Conservation (phyloP, 2,797 vertebrate species). For the Otolemur crassicaudatus region DNA sequence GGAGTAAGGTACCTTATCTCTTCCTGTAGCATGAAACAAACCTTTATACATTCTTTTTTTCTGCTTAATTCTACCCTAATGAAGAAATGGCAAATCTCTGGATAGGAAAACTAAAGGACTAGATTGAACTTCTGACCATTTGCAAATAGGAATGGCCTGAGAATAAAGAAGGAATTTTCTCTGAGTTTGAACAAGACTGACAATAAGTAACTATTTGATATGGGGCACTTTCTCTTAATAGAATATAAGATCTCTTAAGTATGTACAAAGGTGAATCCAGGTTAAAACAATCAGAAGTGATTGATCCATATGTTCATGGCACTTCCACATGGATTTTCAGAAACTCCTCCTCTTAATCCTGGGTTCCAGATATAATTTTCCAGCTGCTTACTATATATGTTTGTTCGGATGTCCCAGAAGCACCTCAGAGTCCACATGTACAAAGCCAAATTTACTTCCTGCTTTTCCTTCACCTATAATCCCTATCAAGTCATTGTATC, state of each 20-base stretch:
- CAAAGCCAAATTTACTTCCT: slow-evolving; percentile 1
- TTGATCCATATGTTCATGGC: not conserved
- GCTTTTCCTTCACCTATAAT: not conserved
- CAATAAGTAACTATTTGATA: slow-evolving; percentile 45
- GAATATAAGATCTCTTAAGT: slow-evolving; percentile 9
- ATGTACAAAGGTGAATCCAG: slow-evolving; percentile 63
- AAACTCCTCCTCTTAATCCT: not conserved
- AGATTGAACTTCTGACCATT: slow-evolving; percentile 50
- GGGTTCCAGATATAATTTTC: slow-evolving; percentile 40
- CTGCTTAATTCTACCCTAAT: slow-evolving; percentile 4
- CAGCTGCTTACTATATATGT: not conserved
- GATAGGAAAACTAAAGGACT: slow-evolving; percentile 38
- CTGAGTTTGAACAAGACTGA: slow-evolving; percentile 11
- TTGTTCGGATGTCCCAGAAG: slow-evolving; percentile 28
- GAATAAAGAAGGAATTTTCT: slow-evolving; percentile 35
- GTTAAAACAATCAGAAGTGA: slow-evolving; percentile 55
- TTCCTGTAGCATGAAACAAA: slow-evolving; percentile 51
- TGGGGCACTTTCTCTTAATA: slow-evolving; percentile 38
- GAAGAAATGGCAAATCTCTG: slow-evolving; percentile 25
- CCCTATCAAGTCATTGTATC: not conserved
- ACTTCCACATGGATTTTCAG: slow-evolving; percentile 14
- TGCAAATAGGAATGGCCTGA: slow-evolving; percentile 30
- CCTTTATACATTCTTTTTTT: slow-evolving; percentile 47
- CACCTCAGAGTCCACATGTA: not conserved
- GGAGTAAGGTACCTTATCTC: not conserved